A percentile compares a stretch with the other conserved stretches of the same genome.
These are phyloP conservation scores for Ypsolopha scabrella DNA, from an alignment of 2,888 invertebrate genomes.

Conservation along the genomic window DNA sequence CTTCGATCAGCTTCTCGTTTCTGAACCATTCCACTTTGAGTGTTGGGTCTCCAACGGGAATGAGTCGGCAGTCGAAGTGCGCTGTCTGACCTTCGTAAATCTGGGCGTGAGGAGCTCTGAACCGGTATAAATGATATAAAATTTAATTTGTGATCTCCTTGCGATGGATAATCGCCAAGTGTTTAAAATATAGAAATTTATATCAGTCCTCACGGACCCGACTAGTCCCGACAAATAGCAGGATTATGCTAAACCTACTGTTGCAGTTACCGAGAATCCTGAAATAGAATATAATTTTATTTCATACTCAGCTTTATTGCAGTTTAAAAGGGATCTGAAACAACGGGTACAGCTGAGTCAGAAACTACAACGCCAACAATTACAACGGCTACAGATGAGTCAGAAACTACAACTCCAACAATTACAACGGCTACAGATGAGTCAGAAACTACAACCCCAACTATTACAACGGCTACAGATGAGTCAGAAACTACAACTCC, in stretches of 20 bases:
- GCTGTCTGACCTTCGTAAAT: slow-evolving; percentile 91
- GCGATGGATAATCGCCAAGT: no score
- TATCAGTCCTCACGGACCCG: slow-evolving; percentile 9
- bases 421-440: no score
- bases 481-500: no score
- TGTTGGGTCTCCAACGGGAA: slow-evolving; percentile 95
- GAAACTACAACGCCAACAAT: no score
- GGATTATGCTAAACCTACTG: slow-evolving; percentile 37
- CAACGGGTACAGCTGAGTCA: not conserved
- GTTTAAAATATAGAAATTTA: no score
- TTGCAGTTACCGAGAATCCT: slow-evolving; percentile 11
- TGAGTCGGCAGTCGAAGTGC: slow-evolving; percentile 95
- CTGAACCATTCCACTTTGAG: slow-evolving; percentile 95
- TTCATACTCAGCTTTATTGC: slow-evolving; percentile 8
- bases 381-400: no score
- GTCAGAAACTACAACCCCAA: no score
- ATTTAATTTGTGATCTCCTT: no score
- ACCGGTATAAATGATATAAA: no score
- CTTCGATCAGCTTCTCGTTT: slow-evolving; percentile 91
- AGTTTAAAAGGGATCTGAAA: slow-evolving; percentile 1
- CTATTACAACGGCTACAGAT: no score
- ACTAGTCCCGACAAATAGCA: slow-evolving; percentile 24
- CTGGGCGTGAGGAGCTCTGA: no score
- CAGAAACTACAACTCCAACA: no score
- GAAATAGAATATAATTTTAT: slow-evolving; percentile 16